Evolutionary conservation across 2,888 invertebrate species (phyloP).

Genomic region (Mythimna lalbum): DNA sequence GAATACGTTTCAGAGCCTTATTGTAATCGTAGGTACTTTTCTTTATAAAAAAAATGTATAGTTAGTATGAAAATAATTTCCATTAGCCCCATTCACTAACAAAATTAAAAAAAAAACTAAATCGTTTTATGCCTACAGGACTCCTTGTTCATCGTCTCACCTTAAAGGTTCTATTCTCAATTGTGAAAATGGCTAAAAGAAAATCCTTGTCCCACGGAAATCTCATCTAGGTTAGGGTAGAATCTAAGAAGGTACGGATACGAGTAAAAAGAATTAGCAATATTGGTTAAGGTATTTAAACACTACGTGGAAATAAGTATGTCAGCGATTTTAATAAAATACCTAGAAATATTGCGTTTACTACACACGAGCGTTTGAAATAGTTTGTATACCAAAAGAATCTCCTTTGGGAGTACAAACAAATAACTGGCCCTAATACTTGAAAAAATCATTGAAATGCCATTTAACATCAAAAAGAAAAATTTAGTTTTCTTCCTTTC

Average conservation of each 20-base stretch:
- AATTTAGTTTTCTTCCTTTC: neutral
- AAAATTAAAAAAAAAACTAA: too few species aligned
- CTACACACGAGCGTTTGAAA: neutral
- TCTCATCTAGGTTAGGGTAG: neutral
- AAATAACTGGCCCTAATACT: neutral
- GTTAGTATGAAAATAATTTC: too few species aligned
- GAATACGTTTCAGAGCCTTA: too few species aligned
- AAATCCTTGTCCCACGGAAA: neutral
- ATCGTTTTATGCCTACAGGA: too few species aligned
- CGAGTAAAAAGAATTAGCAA: neutral
- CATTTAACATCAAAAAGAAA: neutral
- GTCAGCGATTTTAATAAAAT: neutral
- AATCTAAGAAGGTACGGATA: neutral
- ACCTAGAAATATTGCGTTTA: neutral
- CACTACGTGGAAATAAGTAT: neutral
- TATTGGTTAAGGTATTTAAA: neutral
- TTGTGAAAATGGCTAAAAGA: neutral
- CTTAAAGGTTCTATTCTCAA: neutral
- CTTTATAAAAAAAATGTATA: too few species aligned
- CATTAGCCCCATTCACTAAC: too few species aligned
- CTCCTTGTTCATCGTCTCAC: too few species aligned
- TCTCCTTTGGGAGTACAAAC: neutral
- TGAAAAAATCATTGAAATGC: constrained; percentile 14
- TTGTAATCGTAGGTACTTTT: too few species aligned
- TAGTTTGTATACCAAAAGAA: constrained; percentile 3